Percentiles rank a stretch among this genome's conserved stretches.
phyloP scores from a whole-genome alignment of 2,113 vertebrate genomes.

The Galemys pyrenaicus region DNA sequence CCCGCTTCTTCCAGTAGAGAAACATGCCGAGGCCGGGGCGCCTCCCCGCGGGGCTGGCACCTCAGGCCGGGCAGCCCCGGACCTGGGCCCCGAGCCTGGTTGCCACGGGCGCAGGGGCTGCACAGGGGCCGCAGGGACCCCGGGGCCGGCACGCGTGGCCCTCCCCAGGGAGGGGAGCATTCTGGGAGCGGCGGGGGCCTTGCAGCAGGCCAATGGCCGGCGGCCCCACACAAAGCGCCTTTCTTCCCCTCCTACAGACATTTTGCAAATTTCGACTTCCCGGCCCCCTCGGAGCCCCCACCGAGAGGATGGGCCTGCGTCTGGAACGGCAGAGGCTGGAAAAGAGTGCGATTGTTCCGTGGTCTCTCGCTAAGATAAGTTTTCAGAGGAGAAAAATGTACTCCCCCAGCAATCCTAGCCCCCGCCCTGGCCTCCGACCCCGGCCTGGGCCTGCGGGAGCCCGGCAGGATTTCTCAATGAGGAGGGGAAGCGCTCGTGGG shows the following conservation, averaged over 20 bases:
- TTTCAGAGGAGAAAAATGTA: slow-evolving; percentile 80
- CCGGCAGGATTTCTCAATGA: background rate
- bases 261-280: slow-evolving; percentile 88
- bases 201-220: slow-evolving; percentile 82
- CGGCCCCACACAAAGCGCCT: slow-evolving; percentile 87
- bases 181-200: slow-evolving; percentile 76
- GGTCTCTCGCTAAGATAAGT: slow-evolving; percentile 24
- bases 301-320: slow-evolving; percentile 79
- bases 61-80: background rate
- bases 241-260: slow-evolving; percentile 91
- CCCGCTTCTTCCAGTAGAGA: slow-evolving; percentile 94
- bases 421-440: slow-evolving; percentile 5
- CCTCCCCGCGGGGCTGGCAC: background rate
- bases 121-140: slow-evolving; percentile 58
- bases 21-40: slow-evolving; percentile 86
- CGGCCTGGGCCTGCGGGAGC: background rate
- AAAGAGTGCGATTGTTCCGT: slow-evolving; percentile 78
- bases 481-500: background rate
- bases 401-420: slow-evolving; percentile 34
- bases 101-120: background rate
- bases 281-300: slow-evolving; percentile 82
- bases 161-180: slow-evolving; percentile 66
- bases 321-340: slow-evolving; percentile 76
- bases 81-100: background rate
- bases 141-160: slow-evolving; percentile 63